Percentiles rank a stretch among this genome's conserved stretches.
Conservation (phyloP, 2,113 vertebrate genomes). For the Azemiops feae region DNA sequence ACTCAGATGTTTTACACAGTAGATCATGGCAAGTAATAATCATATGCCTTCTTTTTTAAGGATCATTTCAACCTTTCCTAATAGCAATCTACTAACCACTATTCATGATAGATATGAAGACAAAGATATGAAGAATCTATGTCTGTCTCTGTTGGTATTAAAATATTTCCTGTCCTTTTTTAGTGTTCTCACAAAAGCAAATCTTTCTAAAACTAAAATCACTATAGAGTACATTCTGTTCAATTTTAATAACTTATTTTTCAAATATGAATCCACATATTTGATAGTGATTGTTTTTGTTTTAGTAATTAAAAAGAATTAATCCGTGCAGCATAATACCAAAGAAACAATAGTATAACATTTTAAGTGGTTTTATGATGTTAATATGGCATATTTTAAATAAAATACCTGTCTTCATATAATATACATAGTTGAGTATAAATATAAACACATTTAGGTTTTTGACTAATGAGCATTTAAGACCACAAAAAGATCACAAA, state of each 20-base stretch:
- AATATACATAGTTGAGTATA: background rate
- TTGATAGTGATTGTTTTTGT: background rate
- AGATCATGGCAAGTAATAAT: background rate
- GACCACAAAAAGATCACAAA: background rate
- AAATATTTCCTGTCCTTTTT: background rate
- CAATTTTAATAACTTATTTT: background rate
- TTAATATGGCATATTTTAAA: background rate
- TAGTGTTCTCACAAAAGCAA: background rate
- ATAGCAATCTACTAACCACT: background rate
- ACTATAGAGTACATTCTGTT: background rate
- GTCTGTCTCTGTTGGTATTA: background rate
- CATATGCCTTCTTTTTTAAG: background rate
- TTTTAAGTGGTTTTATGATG: background rate
- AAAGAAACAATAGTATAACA: background rate
- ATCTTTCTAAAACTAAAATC: background rate
- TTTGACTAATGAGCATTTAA: background rate
- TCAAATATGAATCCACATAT: background rate
- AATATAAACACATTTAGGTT: background rate
- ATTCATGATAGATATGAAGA: background rate
- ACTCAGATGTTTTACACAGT: background rate
- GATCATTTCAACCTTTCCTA: background rate
- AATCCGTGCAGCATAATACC: background rate
- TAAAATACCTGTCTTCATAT: background rate
- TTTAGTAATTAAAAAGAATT: background rate
- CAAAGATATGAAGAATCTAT: background rate